Percentiles rank a stretch among this genome's conserved stretches.
Evolutionary conservation across 1,140 invertebrate species (phyloP).

Genomic region (Camponotus pennsylvanicus): DNA sequence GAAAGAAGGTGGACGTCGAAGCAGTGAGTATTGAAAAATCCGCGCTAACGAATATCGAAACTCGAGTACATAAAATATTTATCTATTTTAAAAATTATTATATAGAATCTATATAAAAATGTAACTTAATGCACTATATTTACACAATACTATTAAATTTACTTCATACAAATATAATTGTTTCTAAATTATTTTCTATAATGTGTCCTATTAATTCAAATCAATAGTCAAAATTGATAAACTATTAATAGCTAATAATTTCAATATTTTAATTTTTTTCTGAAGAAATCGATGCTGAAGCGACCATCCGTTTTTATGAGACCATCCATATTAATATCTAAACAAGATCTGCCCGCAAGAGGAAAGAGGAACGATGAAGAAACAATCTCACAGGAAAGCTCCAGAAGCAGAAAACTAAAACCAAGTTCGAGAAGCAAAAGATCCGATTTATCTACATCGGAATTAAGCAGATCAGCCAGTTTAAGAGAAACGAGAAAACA

Average conservation of each 20-base stretch:
- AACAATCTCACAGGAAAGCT: neutral
- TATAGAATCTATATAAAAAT: neutral
- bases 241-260: neutral
- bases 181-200: no score
- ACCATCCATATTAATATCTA: conserved; percentile 83
- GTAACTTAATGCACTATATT: neutral
- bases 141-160: neutral
- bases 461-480: conserved; percentile 39
- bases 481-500: neutral
- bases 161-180: neutral
- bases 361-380: conserved; percentile 82
- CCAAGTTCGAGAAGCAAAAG: neutral
- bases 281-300: conserved; percentile 82
- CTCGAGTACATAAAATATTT: conserved; percentile 58
- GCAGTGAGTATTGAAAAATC: conserved; percentile 58
- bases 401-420: neutral
- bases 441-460: conserved; percentile 1
- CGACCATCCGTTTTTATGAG: conserved; percentile 86
- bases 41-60: conserved; percentile 54
- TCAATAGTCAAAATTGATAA: neutral
- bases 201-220: neutral
- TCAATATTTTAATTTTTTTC: neutral
- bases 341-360: conserved; percentile 62
- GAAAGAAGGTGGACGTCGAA: conserved; percentile 44
- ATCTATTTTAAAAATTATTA: neutral